Conservation (phyloP, 2,797 vertebrate genomes). For the Aphelocoma californica region DNA sequence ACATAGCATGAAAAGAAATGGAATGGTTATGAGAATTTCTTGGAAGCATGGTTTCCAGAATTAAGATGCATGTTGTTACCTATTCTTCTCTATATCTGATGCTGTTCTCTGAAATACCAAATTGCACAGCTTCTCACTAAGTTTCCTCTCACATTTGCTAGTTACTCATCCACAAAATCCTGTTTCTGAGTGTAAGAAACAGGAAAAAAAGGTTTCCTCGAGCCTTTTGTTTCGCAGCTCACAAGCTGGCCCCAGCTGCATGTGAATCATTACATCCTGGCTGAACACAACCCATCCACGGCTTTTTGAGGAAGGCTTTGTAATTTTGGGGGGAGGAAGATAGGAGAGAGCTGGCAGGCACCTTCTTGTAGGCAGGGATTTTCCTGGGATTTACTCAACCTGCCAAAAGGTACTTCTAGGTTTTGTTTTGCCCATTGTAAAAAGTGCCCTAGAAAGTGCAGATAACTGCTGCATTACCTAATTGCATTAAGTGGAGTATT, state of each 20-base stretch:
- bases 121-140: background rate
- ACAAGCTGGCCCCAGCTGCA: background rate
- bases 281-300: background rate
- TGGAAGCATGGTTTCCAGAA: background rate
- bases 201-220: background rate
- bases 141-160: background rate
- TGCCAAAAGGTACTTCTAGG: background rate
- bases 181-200: background rate
- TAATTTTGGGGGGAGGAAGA: background rate
- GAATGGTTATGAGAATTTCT: background rate
- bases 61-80: background rate
- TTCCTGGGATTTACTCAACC: background rate
- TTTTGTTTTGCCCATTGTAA: background rate
- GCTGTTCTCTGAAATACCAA: background rate
- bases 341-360: background rate
- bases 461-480: background rate
- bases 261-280: background rate
- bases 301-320: background rate
- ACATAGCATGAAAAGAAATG: background rate
- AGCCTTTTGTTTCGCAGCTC: background rate
- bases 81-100: background rate
- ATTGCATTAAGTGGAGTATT: background rate
- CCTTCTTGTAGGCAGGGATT: background rate
- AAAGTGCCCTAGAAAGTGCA: background rate
- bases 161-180: background rate